These are phyloP conservation scores for Acleris laterana DNA, from an alignment of 2,888 invertebrate species.

Conservation along the genomic window DNA sequence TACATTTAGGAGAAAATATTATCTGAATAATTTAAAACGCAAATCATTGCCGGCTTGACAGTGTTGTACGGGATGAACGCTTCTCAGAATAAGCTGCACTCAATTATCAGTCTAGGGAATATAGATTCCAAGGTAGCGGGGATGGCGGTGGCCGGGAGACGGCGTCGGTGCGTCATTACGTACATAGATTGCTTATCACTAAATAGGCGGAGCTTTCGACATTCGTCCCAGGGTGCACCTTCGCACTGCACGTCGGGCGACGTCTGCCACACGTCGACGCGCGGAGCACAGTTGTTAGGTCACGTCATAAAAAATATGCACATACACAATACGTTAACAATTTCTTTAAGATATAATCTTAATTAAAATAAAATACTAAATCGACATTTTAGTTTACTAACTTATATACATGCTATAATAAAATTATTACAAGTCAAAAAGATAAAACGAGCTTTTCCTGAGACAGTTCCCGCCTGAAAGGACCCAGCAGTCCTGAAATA, in stretches of 20 bases:
- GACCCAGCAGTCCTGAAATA: too few species aligned
- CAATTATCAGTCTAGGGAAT: too few species aligned
- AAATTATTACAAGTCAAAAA: neutral
- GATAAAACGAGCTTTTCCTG: neutral
- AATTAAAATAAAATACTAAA: neutral
- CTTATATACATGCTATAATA: neutral
- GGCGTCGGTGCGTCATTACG: slow-evolving; percentile 41
- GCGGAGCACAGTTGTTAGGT: slow-evolving; percentile 6
- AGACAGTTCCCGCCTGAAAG: neutral
- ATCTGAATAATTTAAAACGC: too few species aligned
- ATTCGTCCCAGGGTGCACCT: slow-evolving; percentile 61
- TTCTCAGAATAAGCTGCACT: too few species aligned
- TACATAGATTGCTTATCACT: slow-evolving; percentile 57
- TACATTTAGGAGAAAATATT: too few species aligned
- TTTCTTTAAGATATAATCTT: neutral
- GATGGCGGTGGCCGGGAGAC: neutral
- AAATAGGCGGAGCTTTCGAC: slow-evolving; percentile 78
- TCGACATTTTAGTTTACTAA: neutral
- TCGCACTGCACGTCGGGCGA: slow-evolving; percentile 5
- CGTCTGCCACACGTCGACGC: slow-evolving; percentile 22
- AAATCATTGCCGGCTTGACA: too few species aligned
- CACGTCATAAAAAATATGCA: slow-evolving; percentile 1
- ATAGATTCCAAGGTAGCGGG: neutral
- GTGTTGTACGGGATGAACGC: too few species aligned
- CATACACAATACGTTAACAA: slow-evolving; percentile 10